phyloP scores from a whole-genome alignment of 2,113 vertebrate species.

The Holacanthus passer region DNA sequence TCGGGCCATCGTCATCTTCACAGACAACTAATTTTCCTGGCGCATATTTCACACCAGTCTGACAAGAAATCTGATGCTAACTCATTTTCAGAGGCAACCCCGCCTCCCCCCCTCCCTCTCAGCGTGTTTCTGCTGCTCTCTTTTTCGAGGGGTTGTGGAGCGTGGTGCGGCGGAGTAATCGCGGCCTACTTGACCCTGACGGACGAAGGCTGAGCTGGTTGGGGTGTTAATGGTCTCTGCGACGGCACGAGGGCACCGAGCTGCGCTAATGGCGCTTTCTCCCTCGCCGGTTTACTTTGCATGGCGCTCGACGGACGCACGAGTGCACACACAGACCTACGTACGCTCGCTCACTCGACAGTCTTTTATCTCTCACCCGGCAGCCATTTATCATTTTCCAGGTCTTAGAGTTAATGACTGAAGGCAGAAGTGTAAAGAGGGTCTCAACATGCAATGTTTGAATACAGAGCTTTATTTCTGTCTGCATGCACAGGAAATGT shows the following conservation, averaged over 20 bases:
- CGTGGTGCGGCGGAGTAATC: not conserved
- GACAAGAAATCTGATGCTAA: constrained; percentile 52
- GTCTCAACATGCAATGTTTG: constrained; percentile 8
- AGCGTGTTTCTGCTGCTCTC: not conserved
- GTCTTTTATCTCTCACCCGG: constrained; percentile 23
- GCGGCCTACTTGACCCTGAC: constrained; percentile 46
- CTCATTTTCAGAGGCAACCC: constrained; percentile 34
- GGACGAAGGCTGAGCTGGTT: not conserved
- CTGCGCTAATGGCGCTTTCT: constrained; percentile 7
- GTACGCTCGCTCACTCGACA: not conserved
- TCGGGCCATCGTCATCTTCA: constrained; percentile 38
- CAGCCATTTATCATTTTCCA: constrained; percentile 8
- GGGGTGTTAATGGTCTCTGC: constrained; percentile 45
- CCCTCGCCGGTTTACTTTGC: not conserved
- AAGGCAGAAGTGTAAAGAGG: constrained; percentile 5
- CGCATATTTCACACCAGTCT: constrained; percentile 52
- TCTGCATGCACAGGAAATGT: not conserved
- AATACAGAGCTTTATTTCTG: constrained; percentile 28
- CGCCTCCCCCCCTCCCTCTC: not conserved
- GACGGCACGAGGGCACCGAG: constrained; percentile 17
- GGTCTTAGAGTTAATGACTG: constrained; percentile 42
- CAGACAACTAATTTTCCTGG: constrained; percentile 49
- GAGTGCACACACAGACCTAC: not conserved
- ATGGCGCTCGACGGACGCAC: not conserved
- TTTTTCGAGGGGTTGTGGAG: not conserved